Percentiles rank a stretch among this genome's conserved stretches.
Conservation (phyloP, 2,113 vertebrate genomes). For the Amazona vittata region DNA sequence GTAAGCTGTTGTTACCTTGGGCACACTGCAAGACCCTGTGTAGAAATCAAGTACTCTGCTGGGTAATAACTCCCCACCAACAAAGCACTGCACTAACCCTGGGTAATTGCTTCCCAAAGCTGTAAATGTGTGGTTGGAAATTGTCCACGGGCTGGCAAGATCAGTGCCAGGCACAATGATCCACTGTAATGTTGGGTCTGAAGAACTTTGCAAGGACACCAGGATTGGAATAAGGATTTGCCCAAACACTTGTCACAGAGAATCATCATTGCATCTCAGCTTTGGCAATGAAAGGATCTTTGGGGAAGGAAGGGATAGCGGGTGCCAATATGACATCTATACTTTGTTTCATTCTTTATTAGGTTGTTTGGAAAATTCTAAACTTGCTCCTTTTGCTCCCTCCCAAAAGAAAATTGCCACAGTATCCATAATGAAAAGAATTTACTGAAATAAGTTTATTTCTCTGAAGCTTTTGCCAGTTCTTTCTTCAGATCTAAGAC, state of each 20-base stretch:
- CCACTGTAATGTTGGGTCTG: background rate
- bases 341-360: background rate
- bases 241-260: background rate
- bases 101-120: background rate
- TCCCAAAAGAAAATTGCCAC: background rate
- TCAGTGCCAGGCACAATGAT: background rate
- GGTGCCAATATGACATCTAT: background rate
- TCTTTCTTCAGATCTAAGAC: background rate
- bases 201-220: rapidly evolving
- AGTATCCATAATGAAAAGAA: background rate
- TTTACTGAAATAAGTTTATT: background rate
- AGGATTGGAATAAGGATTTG: background rate
- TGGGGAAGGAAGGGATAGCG: background rate
- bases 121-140: background rate
- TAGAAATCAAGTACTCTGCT: background rate
- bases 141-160: background rate
- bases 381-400: background rate
- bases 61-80: background rate
- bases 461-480: background rate
- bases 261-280: background rate
- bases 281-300: background rate
- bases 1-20: background rate
- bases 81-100: background rate
- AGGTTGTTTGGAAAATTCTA: background rate
- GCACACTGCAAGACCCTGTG: rapidly evolving